Evolutionary conservation across 2,797 vertebrate genomes (phyloP).

Genomic region (Melanotaenia pygmaea): DNA sequence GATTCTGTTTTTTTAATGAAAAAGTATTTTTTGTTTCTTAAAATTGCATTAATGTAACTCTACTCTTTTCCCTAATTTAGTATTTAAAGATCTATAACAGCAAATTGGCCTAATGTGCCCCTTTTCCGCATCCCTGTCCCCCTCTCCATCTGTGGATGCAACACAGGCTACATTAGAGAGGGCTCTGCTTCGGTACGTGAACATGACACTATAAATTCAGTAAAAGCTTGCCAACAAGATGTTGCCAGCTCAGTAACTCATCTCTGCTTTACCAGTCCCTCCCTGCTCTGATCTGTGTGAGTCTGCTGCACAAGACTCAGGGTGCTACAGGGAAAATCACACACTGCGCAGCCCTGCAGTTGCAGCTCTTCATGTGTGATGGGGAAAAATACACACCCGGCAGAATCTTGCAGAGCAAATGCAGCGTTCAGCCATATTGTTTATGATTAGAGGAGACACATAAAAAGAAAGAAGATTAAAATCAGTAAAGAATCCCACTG

Average conservation of each 20-base stretch:
- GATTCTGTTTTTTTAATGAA: background rate
- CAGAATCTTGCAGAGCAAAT: background rate
- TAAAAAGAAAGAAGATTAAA: background rate
- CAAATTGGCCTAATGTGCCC: background rate
- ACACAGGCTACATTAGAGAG: background rate
- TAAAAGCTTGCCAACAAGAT: background rate
- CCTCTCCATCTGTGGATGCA: background rate
- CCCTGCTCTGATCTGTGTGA: background rate
- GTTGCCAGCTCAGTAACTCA: background rate
- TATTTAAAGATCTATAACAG: background rate
- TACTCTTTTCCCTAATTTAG: background rate
- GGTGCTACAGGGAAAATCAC: background rate
- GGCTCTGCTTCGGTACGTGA: background rate
- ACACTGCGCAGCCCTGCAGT: background rate
- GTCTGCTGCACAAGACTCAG: background rate
- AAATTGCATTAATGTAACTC: background rate
- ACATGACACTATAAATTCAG: background rate
- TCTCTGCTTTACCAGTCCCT: background rate
- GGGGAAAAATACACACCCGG: background rate
- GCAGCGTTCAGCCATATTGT: background rate
- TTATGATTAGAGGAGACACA: background rate
- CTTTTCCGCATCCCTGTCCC: no score
- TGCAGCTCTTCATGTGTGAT: background rate
- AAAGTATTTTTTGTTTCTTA: background rate
- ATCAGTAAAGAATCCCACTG: background rate